Evolutionary conservation across 2,888 invertebrate species (phyloP).

Genomic region (Monoplex corrugatus): DNA sequence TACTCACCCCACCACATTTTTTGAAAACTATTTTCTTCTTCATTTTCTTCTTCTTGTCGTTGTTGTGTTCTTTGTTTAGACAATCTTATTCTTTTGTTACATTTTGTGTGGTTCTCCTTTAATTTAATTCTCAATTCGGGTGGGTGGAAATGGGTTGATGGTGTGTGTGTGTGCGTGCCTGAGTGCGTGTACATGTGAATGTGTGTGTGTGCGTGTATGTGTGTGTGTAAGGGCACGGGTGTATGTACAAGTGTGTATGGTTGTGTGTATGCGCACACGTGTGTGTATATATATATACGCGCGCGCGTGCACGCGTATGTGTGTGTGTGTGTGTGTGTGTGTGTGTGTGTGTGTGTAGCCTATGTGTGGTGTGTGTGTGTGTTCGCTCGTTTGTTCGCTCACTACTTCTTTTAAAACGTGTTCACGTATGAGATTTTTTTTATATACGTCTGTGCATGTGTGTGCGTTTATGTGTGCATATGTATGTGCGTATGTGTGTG

Average conservation of each 20-base stretch:
- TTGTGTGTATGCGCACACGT: background rate
- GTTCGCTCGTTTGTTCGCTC: no score
- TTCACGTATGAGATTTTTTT: background rate
- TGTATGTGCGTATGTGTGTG: no score
- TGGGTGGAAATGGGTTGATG: no score
- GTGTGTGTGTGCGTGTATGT: background rate
- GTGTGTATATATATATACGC: background rate
- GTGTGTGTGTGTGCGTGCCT: no score
- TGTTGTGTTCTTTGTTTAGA: no score
- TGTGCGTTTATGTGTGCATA: no score
- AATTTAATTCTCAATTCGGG: no score
- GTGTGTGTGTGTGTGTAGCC: background rate
- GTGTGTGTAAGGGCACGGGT: background rate
- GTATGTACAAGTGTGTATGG: background rate
- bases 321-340: background rate
- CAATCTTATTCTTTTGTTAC: no score
- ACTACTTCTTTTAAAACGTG: background rate
- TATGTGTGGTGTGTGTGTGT: no score
- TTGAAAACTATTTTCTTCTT: background rate
- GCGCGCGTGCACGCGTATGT: background rate
- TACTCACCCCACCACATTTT: no score
- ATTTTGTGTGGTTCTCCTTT: no score
- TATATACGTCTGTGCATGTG: no score
- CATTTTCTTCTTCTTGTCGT: background rate
- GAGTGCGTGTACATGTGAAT: background rate